These are phyloP conservation scores for Amphipoea oculea DNA, from an alignment of 2,888 invertebrate genomes.

Conservation along the genomic window DNA sequence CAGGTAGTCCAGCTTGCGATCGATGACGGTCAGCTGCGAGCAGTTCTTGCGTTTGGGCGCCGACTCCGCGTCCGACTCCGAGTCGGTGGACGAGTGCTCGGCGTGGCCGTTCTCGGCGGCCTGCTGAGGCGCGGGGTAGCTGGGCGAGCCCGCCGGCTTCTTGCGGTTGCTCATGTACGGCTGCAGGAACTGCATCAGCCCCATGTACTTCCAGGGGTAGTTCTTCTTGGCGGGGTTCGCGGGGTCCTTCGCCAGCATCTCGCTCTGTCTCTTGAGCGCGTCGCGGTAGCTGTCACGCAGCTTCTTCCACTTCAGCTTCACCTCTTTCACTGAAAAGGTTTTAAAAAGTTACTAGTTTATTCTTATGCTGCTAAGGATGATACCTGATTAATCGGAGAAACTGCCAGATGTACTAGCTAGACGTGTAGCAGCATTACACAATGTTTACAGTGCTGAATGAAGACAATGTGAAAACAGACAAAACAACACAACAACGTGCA, in stretches of 20 bases:
- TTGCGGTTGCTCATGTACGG: conserved; percentile 87
- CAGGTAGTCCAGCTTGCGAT: conserved; percentile 80
- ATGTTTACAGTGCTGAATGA: background rate
- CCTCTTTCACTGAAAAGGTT: conserved; percentile 84
- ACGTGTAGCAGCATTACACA: background rate
- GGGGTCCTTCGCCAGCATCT: conserved; percentile 80
- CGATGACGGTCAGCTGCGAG: conserved; percentile 77
- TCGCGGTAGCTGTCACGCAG: conserved; percentile 88
- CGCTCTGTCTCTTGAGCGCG: conserved; percentile 85
- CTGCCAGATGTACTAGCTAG: background rate
- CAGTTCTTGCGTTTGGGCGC: conserved; percentile 72
- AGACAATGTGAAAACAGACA: background rate
- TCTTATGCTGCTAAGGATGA: background rate
- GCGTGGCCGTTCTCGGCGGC: conserved; percentile 55
- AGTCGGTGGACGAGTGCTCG: conserved; percentile 62
- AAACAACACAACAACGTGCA: too few species aligned
- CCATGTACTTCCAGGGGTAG: conserved; percentile 87
- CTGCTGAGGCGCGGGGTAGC: conserved; percentile 61
- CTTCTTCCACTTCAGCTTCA: conserved; percentile 87
- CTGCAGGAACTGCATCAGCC: conserved; percentile 86
- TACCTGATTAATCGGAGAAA: background rate
- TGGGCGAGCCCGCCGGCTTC: conserved; percentile 75
- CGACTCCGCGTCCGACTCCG: conserved; percentile 72
- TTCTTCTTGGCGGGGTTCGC: conserved; percentile 74
- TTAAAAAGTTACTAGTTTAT: background rate